Evolutionary conservation across 2,888 invertebrate genomes (phyloP), one percentile per base, ranked within the genome.

Genomic region (Tetramorium bicarinatum): DNA sequence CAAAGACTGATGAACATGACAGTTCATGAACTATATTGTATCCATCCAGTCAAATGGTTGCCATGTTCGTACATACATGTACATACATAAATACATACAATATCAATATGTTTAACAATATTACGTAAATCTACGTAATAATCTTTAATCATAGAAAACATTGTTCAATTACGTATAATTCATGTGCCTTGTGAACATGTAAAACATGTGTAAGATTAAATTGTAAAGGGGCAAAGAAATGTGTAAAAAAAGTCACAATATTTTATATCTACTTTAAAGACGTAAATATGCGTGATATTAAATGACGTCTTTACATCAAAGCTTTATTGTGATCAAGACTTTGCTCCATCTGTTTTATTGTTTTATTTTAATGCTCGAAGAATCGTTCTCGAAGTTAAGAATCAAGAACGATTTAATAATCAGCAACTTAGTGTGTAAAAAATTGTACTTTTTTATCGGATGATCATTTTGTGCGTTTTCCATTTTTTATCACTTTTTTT

Each of bases 341-440:
- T 66, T 76, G 49, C 47, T 54, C 38, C 67, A 54, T 3, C 38
- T 29, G 25, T 47, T 61, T 18, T 76, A 79, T 41, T 3, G 61
- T 72, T 77, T 77, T 88, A 84, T 69, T 83, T 77, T 66, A 56
- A 86, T 79, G 41, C 18, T 67, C 64, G 49, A 18, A 34, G 29
- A 34, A 34, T 34, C 29, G 29, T 34, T 34, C 4, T 4, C 29
- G 29, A 47, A 44, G 47, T 49, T 47, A 25, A 66, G 67, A 56
- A 44, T 15, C 11, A 21, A 54, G 62, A 72, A 74, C 59, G 29
- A 38, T 38, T 49, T 41, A 52, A 15, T 18, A n/a, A 76, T 66
- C 41, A 41, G 11, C 13, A n/a, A 6, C 15, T 38, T 44, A 47
- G 11, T 47, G 62, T 11, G 4, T 74, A 61, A 61, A 18, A 62